Evolutionary conservation across 2,113 vertebrate species (phyloP), one percentile per base, ranked within the genome.

Genomic region (Rhinolophus ferrumequinum): DNA sequence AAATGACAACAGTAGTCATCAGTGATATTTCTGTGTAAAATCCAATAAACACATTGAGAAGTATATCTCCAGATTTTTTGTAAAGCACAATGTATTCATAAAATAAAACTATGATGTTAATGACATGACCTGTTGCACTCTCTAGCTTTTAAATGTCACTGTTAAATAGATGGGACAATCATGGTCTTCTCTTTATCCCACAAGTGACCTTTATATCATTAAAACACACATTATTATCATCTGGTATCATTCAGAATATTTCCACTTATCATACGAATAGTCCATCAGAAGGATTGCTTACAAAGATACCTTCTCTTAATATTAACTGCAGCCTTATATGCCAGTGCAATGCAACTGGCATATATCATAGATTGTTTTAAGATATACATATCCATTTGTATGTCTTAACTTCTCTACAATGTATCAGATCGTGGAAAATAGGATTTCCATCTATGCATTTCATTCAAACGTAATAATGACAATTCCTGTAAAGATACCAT

Each of bases 1-100:
- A 54, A 95, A 64, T 54, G 6, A 33, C 2, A 70, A 77, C 1
- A 2, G 24, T 80, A 8, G 70, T 35, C 6, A 80, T 41, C 8
- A 67, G 30, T 89, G 64, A 73, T 19, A 58, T 44, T 84, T 90
- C 69, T 83, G 22, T 62, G 50, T 70, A 54, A 93, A 81, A 79
- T 56, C 11, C 5, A 91, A 69, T 38, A 38, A 75, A 58, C 6
- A 73, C 2, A 84, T 26, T 30, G 28, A 64, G 26, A 64, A 30
- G 28, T 5, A 75, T 2, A 85, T 28, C 2, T 70, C 3, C 41
- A 6, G 19, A 52, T 21, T 26, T 84, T 73, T 47, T 69, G 62
- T 56, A 41, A 85, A 89, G 26, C 14, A 86, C 11, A 76, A 3
- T 44, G 4, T 67, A 85, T 38, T 85, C 26, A 81, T 35, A 13